Conservation (phyloP, 1,140 invertebrate genomes). For the Metaphire vulgaris region DNA sequence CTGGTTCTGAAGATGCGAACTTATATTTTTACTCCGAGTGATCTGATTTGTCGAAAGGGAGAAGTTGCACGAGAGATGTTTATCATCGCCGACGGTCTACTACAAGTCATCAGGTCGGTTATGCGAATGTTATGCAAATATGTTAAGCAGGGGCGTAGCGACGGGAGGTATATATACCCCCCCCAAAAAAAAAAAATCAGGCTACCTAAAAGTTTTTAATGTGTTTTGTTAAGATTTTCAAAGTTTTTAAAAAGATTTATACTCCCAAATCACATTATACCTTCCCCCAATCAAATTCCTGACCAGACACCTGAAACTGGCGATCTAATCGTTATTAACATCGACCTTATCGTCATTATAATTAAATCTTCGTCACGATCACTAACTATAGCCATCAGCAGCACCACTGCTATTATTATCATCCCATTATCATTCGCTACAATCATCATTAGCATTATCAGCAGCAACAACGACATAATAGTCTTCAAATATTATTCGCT, state of each 20-base stretch:
- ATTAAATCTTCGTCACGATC: neutral
- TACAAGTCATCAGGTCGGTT: conserved; percentile 70
- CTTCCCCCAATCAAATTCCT: too few relatives aligned
- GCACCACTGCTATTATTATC: neutral
- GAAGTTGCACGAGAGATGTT: conserved; percentile 96
- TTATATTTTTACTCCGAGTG: conserved; percentile 93
- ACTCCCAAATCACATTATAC: too few relatives aligned
- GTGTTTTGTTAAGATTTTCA: neutral
- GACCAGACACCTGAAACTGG: neutral
- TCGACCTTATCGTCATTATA: neutral
- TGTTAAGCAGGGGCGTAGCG: neutral
- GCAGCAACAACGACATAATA: neutral
- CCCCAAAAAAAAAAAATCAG: too few relatives aligned
- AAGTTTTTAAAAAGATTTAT: too few relatives aligned
- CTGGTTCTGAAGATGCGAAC: conserved; percentile 96
- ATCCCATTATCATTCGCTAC: neutral
- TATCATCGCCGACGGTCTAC: conserved; percentile 91
- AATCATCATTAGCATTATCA: conserved; percentile 5
- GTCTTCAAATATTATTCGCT: too few relatives aligned
- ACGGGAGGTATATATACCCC: too few relatives aligned
- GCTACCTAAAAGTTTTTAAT: neutral
- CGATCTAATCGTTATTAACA: neutral
- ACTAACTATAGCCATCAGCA: neutral
- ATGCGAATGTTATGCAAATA: neutral
- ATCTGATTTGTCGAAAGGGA: conserved; percentile 89